phyloP scores from a whole-genome alignment of 2,113 vertebrate genomes.

The Pipra filicauda region DNA sequence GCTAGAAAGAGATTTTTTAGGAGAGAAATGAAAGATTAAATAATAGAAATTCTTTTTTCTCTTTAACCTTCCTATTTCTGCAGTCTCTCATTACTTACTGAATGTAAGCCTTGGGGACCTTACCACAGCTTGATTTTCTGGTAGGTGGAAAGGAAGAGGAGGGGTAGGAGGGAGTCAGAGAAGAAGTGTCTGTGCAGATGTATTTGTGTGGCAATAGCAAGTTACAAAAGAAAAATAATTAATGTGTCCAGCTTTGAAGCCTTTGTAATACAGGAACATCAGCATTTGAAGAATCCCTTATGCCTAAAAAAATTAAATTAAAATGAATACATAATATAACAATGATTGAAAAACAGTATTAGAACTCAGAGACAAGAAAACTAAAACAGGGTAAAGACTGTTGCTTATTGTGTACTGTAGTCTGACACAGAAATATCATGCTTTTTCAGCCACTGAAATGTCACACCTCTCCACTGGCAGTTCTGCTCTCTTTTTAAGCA shows the following conservation, averaged over 20 bases:
- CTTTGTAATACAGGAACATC: background rate
- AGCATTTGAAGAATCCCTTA: background rate
- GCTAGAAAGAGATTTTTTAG: conserved; percentile 16
- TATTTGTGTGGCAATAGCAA: background rate
- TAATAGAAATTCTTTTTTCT: background rate
- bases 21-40: background rate
- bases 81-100: background rate
- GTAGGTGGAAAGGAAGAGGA: background rate
- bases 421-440: background rate
- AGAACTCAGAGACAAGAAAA: background rate
- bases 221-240: background rate
- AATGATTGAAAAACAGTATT: background rate
- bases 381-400: background rate
- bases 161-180: fast-evolving
- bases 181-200: background rate
- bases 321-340: background rate
- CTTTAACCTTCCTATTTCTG: background rate
- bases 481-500: background rate
- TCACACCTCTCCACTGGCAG: background rate
- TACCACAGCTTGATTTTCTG: background rate
- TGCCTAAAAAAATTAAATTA: background rate
- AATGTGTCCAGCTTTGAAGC: background rate
- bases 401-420: background rate
- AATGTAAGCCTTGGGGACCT: background rate
- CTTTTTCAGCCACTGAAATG: background rate